Percentiles rank a stretch among this genome's conserved stretches.
phyloP scores from a whole-genome alignment of 2,888 invertebrate species.

The Gymnocheta viridis region DNA sequence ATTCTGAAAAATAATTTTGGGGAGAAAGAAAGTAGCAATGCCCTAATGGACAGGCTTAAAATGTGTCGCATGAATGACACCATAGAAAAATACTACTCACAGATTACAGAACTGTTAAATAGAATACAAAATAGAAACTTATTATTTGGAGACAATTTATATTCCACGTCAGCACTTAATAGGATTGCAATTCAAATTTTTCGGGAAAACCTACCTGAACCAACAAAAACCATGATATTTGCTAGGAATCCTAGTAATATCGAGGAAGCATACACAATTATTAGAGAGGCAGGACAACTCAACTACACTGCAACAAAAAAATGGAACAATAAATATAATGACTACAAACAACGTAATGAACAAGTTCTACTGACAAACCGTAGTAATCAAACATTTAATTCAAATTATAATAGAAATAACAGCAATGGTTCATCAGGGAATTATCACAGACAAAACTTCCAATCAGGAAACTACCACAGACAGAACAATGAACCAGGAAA shows the following conservation, averaged over 20 bases:
- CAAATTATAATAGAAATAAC: background rate
- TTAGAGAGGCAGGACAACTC: background rate
- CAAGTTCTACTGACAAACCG: too few relatives aligned
- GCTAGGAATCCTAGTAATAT: background rate
- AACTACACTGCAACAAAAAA: background rate
- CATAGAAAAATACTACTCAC: background rate
- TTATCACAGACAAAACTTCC: too few relatives aligned
- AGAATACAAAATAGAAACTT: background rate
- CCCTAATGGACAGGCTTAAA: background rate
- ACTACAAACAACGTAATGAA: background rate
- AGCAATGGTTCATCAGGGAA: too few relatives aligned
- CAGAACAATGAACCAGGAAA: background rate
- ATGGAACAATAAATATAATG: background rate
- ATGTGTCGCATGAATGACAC: background rate
- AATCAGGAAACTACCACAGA: too few relatives aligned
- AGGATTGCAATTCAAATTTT: too few relatives aligned
- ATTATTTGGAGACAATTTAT: background rate
- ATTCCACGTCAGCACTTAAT: background rate
- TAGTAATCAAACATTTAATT: background rate
- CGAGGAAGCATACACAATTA: background rate
- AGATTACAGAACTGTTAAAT: background rate
- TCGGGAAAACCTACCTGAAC: constrained; percentile 7
- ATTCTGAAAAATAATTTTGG: background rate
- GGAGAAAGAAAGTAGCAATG: background rate
- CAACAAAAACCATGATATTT: constrained; percentile 1